Evolutionary conservation across 2,113 vertebrate species (phyloP), one percentile per base, ranked within the genome.

Genomic region (Jaculus jaculus): DNA sequence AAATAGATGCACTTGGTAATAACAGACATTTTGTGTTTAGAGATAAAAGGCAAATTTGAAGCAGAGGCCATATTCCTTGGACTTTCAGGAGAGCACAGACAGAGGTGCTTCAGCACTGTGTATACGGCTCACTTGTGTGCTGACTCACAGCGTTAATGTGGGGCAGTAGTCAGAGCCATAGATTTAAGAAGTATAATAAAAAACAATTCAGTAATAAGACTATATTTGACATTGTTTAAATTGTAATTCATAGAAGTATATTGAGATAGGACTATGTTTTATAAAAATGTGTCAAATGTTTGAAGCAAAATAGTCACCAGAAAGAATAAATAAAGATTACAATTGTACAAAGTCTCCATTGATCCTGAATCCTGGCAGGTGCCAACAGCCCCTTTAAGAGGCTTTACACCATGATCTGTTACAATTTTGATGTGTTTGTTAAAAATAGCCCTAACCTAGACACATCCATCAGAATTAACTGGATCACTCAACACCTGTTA

Each of bases 381-480:
- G 26, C 61, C 95, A 63, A 32, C 51, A 89, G 54, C 71, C 39
- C 34, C 42, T 90, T 89, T 79, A 90, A 95, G 85, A 95, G 54
- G 66, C 61, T 89, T 24, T 60, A 88, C 69, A 91, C 32, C 26
- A 72, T 72, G 81, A 87, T 95, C 84, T 74, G 84, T 47, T 12
- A 7, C 5, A 72, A 75, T 94, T 95, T 94, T 95, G 34, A 87
- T 77, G 54, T 84, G 37, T 20, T 15, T 94, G 93, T 94, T 96
- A 96, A 96, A 96, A 96, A 96, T 96, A 97, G 93, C 90, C 85
- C 37, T 37, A 26, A 80, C 61, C 88, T 94, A 95, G 93, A 96
- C 92, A 94, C 88, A 95, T 97, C 95, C 88, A 92, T 96, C 97
- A 96, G 88, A 94, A 96, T 96, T 93, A 96, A 96, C 37, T 96